Conservation (phyloP, 1,140 invertebrate species). For the Neodiprion lecontei region DNA sequence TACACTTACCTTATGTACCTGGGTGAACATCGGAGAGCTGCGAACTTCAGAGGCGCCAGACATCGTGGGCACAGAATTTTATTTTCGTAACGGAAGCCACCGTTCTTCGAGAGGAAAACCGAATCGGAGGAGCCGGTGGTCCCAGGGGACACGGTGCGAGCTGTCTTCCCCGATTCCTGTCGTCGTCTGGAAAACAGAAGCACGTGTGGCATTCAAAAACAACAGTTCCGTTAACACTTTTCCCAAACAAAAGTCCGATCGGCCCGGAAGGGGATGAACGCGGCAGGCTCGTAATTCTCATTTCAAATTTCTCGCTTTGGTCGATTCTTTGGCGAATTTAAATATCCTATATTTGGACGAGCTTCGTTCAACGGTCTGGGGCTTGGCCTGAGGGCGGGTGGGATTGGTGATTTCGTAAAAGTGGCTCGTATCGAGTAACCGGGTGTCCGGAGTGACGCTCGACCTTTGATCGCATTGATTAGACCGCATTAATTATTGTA, state of each 20-base stretch:
- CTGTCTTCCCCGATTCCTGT: constrained; percentile 36
- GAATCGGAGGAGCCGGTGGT: constrained; percentile 19
- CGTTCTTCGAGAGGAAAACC: constrained; percentile 9
- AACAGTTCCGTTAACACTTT: constrained; percentile 28
- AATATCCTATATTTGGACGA: not conserved
- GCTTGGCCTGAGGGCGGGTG: constrained; percentile 19
- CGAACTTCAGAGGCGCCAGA: no score
- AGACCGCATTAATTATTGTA: not conserved
- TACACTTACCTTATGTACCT: no score
- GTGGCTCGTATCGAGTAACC: no score
- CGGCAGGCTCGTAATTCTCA: not conserved
- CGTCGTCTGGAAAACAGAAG: constrained; percentile 13
- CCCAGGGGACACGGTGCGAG: constrained; percentile 32
- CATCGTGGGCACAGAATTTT: constrained; percentile 19
- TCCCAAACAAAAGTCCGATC: constrained; percentile 10
- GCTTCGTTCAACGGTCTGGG: constrained; percentile 23
- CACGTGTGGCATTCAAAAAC: constrained; percentile 40
- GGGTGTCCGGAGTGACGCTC: no score
- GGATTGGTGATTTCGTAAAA: no score
- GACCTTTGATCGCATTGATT: no score
- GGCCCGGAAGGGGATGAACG: no score
- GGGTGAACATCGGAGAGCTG: no score
- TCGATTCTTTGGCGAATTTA: not conserved
- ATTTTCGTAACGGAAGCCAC: constrained; percentile 45
- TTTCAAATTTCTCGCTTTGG: not conserved